These are phyloP conservation scores for Limnephilus auricula DNA, from an alignment of 2,888 invertebrate genomes.

Conservation along the genomic window DNA sequence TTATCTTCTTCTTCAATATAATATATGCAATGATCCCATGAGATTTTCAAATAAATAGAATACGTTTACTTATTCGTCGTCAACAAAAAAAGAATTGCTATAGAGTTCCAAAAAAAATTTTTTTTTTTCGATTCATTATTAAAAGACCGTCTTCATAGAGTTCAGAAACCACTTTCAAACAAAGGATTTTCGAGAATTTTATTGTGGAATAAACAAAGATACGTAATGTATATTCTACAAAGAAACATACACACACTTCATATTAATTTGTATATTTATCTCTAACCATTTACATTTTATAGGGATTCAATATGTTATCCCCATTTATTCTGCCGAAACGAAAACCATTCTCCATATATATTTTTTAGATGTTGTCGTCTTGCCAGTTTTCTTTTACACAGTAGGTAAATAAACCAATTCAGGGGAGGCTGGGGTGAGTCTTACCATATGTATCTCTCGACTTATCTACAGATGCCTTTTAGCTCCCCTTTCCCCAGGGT, in stretches of 20 bases:
- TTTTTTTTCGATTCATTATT: neutral
- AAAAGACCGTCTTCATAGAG: neutral
- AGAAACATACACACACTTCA: neutral
- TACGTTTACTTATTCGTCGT: too few relatives aligned
- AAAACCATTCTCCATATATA: neutral
- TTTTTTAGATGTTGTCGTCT: slow-evolving; percentile 26
- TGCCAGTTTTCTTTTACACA: slow-evolving; percentile 25
- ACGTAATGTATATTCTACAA: neutral
- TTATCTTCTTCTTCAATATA: too few relatives aligned
- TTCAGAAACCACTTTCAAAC: neutral
- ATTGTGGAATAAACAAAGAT: neutral
- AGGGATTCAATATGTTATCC: neutral
- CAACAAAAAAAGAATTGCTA: too few relatives aligned
- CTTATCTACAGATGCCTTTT: slow-evolving; percentile 39
- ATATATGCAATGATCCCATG: too few relatives aligned
- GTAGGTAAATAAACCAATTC: slow-evolving; percentile 13
- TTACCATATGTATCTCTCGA: slow-evolving; percentile 44
- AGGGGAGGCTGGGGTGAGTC: slow-evolving; percentile 32
- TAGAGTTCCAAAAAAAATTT: too few relatives aligned
- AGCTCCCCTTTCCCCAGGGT: slow-evolving; percentile 11
- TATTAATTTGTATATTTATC: neutral
- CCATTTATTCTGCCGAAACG: slow-evolving; percentile 10
- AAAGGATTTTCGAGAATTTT: neutral
- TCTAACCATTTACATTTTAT: neutral
- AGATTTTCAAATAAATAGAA: too few relatives aligned